Base-by-base conservation (phyloP, 2,888 invertebrate genomes). In the Deilephila elpenor region DNA sequence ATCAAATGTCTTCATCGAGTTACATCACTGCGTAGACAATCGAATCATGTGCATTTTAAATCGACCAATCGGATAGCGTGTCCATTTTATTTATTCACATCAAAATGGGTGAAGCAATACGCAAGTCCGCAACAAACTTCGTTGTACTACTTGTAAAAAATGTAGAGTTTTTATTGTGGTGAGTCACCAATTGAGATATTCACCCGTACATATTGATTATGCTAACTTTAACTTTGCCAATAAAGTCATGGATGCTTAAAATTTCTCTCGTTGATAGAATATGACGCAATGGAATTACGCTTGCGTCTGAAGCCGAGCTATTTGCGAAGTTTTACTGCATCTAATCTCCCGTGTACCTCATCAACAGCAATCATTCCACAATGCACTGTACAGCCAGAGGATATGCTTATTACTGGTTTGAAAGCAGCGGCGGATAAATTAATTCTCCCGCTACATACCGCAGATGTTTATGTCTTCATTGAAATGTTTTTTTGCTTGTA, bases 1-100 rank as follows among this genome's bases (percentile, higher is more conserved):
- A 88, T 87, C 85, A 83, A 84, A 83, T 79, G 79, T 79, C 80
- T 82, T 78, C 83, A 83, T 84, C 67, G 51, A 67, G 67, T 88
- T 88, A 86, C 88, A 86, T 87, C 85, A 87, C 82, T 78, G 75
- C 75, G 77, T 81, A 73, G 67, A 73, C 72, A 73, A 73, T 59
- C 73, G 70, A 29, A 32, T 53, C 56, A 71, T 71, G 70, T 53
- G 56, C 56, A 71, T 71, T 59, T 71, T 53, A 71, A 71, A 59
- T 71, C 64, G 74, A 76, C 59, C 59, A 71, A 71, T 59, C 70
- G 56, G 59, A 83, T 79, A 80, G 82, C 81, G 78, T 79, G 77
- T 80, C 77, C 75, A 74, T 77, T 79, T 74, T 74, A 75, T 67
- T 67, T 67, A 67, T 67, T 51, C 67, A 73, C 62, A 67, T 67